phyloP scores from a whole-genome alignment of 2,888 invertebrate species.

The Penaeus monodon region DNA sequence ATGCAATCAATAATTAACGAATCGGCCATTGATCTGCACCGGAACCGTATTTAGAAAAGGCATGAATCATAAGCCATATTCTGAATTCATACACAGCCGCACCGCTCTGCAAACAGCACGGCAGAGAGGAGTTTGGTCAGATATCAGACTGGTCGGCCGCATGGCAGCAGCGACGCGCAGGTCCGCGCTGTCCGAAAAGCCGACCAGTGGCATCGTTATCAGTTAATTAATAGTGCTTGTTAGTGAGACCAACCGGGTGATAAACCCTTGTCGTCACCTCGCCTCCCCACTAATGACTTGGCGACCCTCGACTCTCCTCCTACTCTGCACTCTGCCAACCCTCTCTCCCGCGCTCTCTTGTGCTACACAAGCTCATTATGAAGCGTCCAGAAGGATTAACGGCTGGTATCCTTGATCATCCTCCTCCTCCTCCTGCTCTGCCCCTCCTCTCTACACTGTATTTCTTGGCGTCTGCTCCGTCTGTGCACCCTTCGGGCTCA shows the following conservation, averaged over 20 bases:
- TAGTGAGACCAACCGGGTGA: conserved; percentile 36
- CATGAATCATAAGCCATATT: too few species aligned
- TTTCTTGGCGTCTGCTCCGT: not conserved
- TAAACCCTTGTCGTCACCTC: conserved; percentile 51
- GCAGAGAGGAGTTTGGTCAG: not conserved
- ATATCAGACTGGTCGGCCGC: not conserved
- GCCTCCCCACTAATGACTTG: conserved; percentile 34
- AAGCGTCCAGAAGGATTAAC: too few species aligned
- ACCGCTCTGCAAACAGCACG: not conserved
- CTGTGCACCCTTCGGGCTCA: too few species aligned
- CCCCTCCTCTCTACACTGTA: not conserved
- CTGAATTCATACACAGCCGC: not conserved
- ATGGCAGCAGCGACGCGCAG: conserved; percentile 5
- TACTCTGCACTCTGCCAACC: too few species aligned
- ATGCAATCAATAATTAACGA: too few species aligned
- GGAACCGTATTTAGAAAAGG: too few species aligned
- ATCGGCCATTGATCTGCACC: too few species aligned
- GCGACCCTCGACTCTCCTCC: not conserved
- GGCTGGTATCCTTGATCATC: not conserved
- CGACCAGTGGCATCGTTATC: conserved; percentile 35
- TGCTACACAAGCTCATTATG: not conserved
- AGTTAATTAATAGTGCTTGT: conserved; percentile 59
- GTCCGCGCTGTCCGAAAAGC: not conserved
- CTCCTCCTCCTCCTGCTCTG: not conserved
- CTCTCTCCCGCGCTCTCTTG: not conserved